These are phyloP conservation scores for Gortyna flavago DNA, from an alignment of 2,888 invertebrate species.

Conservation along the genomic window DNA sequence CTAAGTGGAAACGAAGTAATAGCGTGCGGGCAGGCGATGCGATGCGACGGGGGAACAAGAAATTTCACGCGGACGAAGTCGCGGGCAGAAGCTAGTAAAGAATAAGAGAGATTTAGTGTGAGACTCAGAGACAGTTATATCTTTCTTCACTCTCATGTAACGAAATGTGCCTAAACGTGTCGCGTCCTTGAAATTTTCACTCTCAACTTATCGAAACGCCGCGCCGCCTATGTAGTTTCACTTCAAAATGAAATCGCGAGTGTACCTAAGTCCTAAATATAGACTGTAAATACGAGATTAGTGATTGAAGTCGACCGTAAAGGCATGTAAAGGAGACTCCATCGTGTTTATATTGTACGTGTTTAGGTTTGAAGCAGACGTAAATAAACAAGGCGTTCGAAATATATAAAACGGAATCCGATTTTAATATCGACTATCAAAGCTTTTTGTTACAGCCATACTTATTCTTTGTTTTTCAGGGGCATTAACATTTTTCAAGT, in stretches of 20 bases:
- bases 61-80: too few species aligned
- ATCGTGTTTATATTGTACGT: constrained; percentile 15
- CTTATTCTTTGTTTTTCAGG: constrained; percentile 28
- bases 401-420: constrained; percentile 29
- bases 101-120: not conserved
- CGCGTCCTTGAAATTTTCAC: not conserved
- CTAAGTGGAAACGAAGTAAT: too few species aligned
- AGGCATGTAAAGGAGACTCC: constrained; percentile 31
- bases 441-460: not conserved
- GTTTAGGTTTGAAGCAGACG: constrained; percentile 14
- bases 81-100: not conserved
- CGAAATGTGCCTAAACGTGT: too few species aligned
- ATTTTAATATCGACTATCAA: constrained; percentile 26
- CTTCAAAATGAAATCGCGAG: not conserved
- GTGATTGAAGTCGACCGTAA: constrained; percentile 45
- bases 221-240: not conserved
- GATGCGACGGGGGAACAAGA: too few species aligned
- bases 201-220: not conserved
- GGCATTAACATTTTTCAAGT: constrained; percentile 26
- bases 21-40: too few species aligned
- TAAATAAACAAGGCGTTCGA: constrained; percentile 36
- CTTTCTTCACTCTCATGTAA: not conserved
- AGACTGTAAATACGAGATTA: constrained; percentile 22
- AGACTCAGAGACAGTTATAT: not conserved
- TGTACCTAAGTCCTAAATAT: not conserved